Evolutionary conservation across 2,797 vertebrate species (phyloP), one percentile per base, ranked within the genome.

Genomic region (Florisuga fusca): DNA sequence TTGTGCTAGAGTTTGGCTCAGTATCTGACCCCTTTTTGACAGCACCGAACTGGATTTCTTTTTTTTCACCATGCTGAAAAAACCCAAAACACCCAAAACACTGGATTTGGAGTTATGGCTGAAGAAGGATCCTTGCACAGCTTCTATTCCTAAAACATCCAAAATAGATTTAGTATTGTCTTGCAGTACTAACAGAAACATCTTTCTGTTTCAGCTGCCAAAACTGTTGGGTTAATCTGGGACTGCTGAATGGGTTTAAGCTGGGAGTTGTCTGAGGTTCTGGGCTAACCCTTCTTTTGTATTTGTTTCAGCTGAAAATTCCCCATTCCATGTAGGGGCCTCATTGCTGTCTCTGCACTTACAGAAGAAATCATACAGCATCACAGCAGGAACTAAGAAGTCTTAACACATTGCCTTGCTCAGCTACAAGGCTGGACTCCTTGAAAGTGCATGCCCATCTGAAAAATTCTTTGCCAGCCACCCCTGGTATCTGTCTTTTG

Each of bases 251-350:
- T 3, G 7, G 36, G 54, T 87, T 95, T 71, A 80, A 76, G 29
- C n/a, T 63, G 43, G 43, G 66, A 91, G 54, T 78, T 84, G 31
- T 84, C 76, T 93, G 61, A 87, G 46, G 51, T 83, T 89, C 57
- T 76, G 53, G 46, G 36, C 51, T 87, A 82, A 59, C 51, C 22
- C 34, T 91, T 86, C 66, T 48, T 90, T 93, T 63, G 31, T 36
- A 72, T 87, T 85, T 90, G 36, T 68, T 95, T 82, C 38, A 86
- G 48, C 16, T 63, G 77, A 79, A 89, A 80, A 82, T 58, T 84
- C 45, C 33, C 50, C 21, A 38, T 89, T 86, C 31, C 45, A 66
- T 48, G 29, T 73, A 38, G 69, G 33, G 23, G 26, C 86, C 50
- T 71, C 50, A 16, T 7, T 79, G 55, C 12, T 48, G 34, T 62